phyloP scores from a whole-genome alignment of 2,113 vertebrate species.

The Dissostichus mawsoni region DNA sequence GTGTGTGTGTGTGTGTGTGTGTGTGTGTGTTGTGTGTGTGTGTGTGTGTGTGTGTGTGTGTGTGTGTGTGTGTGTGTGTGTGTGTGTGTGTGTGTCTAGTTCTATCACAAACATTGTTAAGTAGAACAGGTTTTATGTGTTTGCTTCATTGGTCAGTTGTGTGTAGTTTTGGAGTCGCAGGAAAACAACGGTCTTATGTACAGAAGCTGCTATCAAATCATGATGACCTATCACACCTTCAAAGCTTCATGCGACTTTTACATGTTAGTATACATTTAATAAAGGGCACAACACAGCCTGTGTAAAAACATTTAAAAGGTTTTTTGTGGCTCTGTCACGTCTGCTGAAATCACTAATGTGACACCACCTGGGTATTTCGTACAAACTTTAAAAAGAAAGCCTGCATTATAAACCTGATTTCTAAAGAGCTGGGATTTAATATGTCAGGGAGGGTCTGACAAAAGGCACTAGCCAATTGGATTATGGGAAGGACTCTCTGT shows the following conservation, averaged over 20 bases:
- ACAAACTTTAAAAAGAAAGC: background rate
- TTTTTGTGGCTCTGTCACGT: background rate
- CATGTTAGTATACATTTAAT: slow-evolving; percentile 2
- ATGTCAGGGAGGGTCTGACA: background rate
- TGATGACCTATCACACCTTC: slow-evolving; percentile 12
- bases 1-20: slow-evolving; percentile 15
- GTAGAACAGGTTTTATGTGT: slow-evolving; percentile 14
- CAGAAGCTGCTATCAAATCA: background rate
- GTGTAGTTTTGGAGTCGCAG: background rate
- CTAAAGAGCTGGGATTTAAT: background rate
- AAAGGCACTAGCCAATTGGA: background rate
- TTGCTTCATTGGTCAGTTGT: slow-evolving; percentile 20
- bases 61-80: background rate
- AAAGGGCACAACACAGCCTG: background rate
- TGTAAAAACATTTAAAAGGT: background rate
- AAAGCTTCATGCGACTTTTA: background rate
- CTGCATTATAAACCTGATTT: background rate
- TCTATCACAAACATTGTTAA: slow-evolving; percentile 9
- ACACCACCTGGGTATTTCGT: fast-evolving
- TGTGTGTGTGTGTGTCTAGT: background rate
- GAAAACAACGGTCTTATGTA: background rate
- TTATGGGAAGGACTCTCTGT: background rate
- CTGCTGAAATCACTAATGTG: background rate
- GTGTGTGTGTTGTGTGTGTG: background rate
- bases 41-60: too few relatives aligned